Conservation (phyloP, 2,888 invertebrate genomes). For the Spilosoma lubricipeda region DNA sequence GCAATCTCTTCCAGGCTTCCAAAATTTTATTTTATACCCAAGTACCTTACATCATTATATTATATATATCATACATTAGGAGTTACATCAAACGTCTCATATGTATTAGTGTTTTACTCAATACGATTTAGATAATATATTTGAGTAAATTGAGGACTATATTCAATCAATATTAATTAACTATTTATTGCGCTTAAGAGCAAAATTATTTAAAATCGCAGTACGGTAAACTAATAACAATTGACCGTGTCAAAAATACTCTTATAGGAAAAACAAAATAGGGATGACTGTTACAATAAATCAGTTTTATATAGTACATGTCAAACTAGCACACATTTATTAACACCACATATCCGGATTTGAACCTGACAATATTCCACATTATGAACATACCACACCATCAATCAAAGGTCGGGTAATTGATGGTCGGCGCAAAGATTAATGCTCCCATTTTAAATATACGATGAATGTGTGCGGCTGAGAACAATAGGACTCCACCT, state of each 20-base stretch:
- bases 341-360: constrained; percentile 14
- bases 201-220: too few relatives aligned
- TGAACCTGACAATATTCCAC: constrained; percentile 17
- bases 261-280: background rate
- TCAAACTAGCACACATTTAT: constrained; percentile 3
- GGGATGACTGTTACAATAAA: background rate
- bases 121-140: too few relatives aligned
- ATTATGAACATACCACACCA: constrained; percentile 15
- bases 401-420: constrained; percentile 47
- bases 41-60: too few relatives aligned
- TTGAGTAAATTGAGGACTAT: too few relatives aligned
- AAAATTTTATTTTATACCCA: too few relatives aligned
- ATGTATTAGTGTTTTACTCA: too few relatives aligned
- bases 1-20: too few relatives aligned
- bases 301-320: background rate
- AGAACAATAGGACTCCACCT: constrained; percentile 55
- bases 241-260: background rate
- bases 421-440: constrained; percentile 62
- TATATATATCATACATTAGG: too few relatives aligned
- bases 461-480: constrained; percentile 55
- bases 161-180: too few relatives aligned
- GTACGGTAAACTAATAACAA: background rate
- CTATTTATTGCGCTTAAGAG: too few relatives aligned
- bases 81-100: too few relatives aligned
- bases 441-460: constrained; percentile 59